Evolutionary conservation across 2,888 invertebrate genomes (phyloP).

Genomic region (Scaptodrosophila latifasciaeformis): DNA sequence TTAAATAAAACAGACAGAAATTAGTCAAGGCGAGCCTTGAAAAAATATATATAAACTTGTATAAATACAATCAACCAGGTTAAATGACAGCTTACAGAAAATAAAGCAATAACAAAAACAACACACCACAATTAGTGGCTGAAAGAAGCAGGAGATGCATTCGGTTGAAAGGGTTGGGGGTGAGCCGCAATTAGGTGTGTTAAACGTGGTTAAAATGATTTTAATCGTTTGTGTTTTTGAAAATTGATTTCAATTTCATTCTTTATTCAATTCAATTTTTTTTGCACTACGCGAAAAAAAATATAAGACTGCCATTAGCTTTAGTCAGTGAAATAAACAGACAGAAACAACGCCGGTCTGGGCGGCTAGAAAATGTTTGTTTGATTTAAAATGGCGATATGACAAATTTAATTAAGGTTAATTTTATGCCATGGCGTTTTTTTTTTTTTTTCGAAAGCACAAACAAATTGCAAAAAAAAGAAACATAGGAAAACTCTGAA

Average conservation of each 20-base stretch:
- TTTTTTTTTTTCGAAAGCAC: neutral
- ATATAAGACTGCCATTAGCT: too few species aligned
- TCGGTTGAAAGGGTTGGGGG: neutral
- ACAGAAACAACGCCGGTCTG: neutral
- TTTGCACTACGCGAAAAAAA: neutral
- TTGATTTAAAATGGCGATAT: constrained; percentile 52
- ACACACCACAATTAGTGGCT: constrained; percentile 13
- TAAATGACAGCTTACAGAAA: neutral
- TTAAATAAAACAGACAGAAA: constrained; percentile 21
- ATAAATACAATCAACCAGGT: too few species aligned
- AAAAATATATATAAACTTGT: neutral
- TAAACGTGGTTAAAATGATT: constrained; percentile 52
- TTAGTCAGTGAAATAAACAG: constrained; percentile 1
- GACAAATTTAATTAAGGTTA: constrained; percentile 61
- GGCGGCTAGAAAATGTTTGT: constrained; percentile 27
- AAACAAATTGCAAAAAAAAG: neutral
- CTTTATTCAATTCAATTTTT: too few species aligned
- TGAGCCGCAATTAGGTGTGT: constrained; percentile 60
- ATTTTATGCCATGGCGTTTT: constrained; percentile 18
- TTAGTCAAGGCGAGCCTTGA: constrained; percentile 56
- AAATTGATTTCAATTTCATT: constrained; percentile 52
- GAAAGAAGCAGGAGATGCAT: constrained; percentile 31
- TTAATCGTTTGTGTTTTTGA: constrained; percentile 55
- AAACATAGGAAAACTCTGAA: neutral
- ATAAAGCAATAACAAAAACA: neutral